These are phyloP conservation scores for Amphiprion ocellaris DNA, from an alignment of 2,113 vertebrate genomes.

Conservation along the genomic window DNA sequence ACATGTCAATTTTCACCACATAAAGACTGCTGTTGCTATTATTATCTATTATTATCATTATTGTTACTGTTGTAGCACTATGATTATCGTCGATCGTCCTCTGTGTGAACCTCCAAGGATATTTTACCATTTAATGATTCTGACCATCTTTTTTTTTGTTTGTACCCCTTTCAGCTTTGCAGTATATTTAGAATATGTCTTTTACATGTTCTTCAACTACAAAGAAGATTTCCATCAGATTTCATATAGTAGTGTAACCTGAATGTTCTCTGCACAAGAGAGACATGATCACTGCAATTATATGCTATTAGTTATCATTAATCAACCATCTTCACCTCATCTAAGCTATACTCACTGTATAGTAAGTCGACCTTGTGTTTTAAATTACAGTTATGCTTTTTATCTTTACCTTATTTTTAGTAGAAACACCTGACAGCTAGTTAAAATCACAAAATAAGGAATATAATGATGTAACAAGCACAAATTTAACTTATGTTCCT, in stretches of 20 bases:
- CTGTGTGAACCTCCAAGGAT: conserved; percentile 18
- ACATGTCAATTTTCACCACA: conserved; percentile 24
- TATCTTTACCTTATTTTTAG: neutral
- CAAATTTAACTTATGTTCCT: neutral
- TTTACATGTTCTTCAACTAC: too few relatives aligned
- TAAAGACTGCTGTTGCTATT: conserved; percentile 1
- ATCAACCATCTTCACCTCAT: too few relatives aligned
- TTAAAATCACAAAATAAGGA: neutral
- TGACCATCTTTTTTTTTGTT: neutral
- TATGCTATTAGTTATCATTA: too few relatives aligned
- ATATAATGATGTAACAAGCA: too few relatives aligned
- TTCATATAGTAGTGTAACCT: neutral
- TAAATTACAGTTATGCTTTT: neutral
- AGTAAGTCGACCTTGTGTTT: too few relatives aligned
- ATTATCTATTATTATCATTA: neutral
- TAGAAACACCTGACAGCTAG: neutral
- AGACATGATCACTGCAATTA: too few relatives aligned
- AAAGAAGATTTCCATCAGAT: too few relatives aligned
- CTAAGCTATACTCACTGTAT: too few relatives aligned
- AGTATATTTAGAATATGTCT: neutral
- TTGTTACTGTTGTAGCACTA: conserved; percentile 16
- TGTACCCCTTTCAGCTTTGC: neutral
- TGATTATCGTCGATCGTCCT: conserved; percentile 28
- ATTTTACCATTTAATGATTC: neutral
- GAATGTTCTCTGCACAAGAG: too few relatives aligned